Conservation (phyloP, 2,113 vertebrate genomes). For the Tyto alba region DNA sequence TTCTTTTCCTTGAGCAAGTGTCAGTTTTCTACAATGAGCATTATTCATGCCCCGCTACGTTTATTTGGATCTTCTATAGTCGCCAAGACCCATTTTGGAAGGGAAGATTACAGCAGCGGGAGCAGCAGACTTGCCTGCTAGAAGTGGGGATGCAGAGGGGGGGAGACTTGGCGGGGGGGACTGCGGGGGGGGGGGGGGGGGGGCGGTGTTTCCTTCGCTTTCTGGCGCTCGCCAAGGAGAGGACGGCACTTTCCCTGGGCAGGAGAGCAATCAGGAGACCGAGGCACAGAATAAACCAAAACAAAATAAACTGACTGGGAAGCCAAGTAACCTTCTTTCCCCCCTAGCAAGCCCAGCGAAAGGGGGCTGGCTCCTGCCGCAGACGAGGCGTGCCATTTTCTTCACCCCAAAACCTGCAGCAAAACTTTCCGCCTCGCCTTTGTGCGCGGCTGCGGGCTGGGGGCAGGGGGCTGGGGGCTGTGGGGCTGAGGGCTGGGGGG, state of each 20-base stretch:
- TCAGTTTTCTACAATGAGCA: constrained; percentile 76
- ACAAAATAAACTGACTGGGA: not conserved
- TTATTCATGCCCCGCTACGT: constrained; percentile 75
- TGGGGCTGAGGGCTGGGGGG: too few relatives aligned
- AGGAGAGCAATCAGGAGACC: not conserved
- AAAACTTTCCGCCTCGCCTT: not conserved
- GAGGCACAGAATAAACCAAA: not conserved
- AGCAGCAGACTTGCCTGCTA: constrained; percentile 33
- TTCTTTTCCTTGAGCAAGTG: constrained; percentile 75
- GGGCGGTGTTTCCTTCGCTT: not conserved
- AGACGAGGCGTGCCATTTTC: not conserved
- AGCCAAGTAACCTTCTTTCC: not conserved
- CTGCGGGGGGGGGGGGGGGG: not conserved
- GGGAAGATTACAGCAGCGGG: constrained; percentile 64
- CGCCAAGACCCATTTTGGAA: constrained; percentile 63
- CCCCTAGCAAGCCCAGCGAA: not conserved
- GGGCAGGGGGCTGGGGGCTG: too few relatives aligned
- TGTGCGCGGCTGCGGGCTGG: not conserved
- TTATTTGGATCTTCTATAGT: constrained; percentile 73
- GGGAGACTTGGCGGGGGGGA: not conserved
- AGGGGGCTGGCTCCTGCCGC: not conserved
- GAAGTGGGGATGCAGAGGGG: not conserved
- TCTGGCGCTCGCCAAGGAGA: not conserved
- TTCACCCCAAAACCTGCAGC: not conserved
- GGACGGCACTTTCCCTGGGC: not conserved